A percentile compares a stretch with the other conserved stretches of the same genome.
Conservation (phyloP, 2,797 vertebrate species). For the Gephyroberyx darwinii region DNA sequence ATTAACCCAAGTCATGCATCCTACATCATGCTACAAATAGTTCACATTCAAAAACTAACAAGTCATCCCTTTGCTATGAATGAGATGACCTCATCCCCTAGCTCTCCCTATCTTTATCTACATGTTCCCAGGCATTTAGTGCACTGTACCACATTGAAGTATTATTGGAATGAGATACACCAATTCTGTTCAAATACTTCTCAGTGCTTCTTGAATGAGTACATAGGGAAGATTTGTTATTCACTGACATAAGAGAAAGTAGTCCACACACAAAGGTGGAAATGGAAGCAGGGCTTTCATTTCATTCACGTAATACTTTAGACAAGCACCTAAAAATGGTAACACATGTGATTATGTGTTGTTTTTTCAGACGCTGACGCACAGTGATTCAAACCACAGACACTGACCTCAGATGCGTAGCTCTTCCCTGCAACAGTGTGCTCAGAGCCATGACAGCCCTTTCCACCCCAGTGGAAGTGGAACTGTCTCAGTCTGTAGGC, state of each 20-base stretch:
- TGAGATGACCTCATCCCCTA: not conserved
- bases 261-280: not conserved
- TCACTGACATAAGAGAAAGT: not conserved
- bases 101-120: not conserved
- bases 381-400: not conserved
- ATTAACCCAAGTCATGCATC: not conserved
- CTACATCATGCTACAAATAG: not conserved
- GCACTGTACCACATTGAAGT: not conserved
- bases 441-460: conserved; percentile 89
- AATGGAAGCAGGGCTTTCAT: not conserved
- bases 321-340: not conserved
- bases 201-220: not conserved
- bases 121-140: not conserved
- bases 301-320: not conserved
- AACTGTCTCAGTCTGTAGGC: conserved; percentile 94
- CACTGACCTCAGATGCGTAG: conserved; percentile 90
- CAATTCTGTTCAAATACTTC: not conserved
- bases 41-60: not conserved
- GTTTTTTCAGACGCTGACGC: not conserved
- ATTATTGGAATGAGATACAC: not conserved
- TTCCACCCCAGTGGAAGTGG: conserved; percentile 97
- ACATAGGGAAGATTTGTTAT: not conserved
- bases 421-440: conserved; percentile 90
- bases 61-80: not conserved
- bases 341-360: not conserved